These are phyloP conservation scores for Dipodomys ordii DNA, from an alignment of 2,113 vertebrate species.

Conservation along the genomic window DNA sequence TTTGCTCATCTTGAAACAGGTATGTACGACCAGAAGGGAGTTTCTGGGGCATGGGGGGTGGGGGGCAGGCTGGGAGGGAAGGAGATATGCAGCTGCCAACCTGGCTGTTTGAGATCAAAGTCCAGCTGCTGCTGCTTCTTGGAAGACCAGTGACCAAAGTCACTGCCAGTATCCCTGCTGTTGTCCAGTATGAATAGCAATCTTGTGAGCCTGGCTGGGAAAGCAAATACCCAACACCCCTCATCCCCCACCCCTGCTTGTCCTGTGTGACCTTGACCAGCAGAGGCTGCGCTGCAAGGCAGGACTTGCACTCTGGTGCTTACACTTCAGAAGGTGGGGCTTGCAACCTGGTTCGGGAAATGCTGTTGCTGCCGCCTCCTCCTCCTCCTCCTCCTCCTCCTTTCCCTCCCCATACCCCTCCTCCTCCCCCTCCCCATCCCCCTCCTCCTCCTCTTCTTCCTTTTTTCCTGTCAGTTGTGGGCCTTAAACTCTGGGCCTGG, in stretches of 20 bases:
- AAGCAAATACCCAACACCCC: background rate
- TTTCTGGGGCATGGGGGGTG: background rate
- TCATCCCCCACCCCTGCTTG: background rate
- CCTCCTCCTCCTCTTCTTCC: too few species aligned
- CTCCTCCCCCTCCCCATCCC: too few species aligned
- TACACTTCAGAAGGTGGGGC: background rate
- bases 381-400: too few species aligned
- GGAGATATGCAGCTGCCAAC: background rate
- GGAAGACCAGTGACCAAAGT: background rate
- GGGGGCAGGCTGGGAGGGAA: background rate
- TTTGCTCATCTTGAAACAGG: background rate
- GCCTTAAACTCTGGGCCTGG: too few species aligned
- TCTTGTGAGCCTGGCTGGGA: background rate
- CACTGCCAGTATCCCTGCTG: background rate
- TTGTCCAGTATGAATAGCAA: rapidly evolving
- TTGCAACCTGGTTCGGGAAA: too few species aligned
- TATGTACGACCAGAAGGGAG: background rate
- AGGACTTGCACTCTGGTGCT: background rate
- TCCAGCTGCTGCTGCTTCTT: background rate
- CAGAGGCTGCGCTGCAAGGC: background rate
- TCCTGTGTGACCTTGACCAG: background rate
- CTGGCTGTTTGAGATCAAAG: constrained; percentile 2
- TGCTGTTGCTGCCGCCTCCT: too few species aligned
- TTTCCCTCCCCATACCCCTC: too few species aligned
- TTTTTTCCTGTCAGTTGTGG: too few species aligned